Evolutionary conservation across 2,113 vertebrate species (phyloP).

Genomic region (Tetrax tetrax): DNA sequence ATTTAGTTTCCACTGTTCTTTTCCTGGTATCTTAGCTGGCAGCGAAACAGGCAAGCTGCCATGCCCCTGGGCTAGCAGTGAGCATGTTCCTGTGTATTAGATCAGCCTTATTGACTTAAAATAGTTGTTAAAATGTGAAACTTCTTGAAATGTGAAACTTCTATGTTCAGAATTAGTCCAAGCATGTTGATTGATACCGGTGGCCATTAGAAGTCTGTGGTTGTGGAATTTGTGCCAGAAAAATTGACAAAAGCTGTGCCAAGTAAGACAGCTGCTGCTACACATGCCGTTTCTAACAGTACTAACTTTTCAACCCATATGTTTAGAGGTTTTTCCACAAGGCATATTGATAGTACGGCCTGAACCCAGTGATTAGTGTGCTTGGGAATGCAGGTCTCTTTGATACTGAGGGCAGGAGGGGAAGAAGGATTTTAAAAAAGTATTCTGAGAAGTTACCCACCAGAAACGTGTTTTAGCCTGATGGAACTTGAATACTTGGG

Average conservation of each 20-base stretch:
- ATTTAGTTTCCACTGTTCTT: slow-evolving; percentile 59
- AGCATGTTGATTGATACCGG: slow-evolving; percentile 45
- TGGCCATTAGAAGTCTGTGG: slow-evolving; percentile 34
- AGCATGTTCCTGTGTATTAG: slow-evolving; percentile 47
- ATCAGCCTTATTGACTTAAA: slow-evolving; percentile 59
- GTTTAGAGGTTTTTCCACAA: slow-evolving; percentile 49
- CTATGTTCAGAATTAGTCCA: slow-evolving; percentile 63
- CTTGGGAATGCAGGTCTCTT: neutral
- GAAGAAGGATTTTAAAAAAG: neutral
- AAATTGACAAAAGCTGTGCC: slow-evolving; percentile 51
- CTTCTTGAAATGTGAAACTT: slow-evolving; percentile 65
- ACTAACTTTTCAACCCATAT: slow-evolving; percentile 2
- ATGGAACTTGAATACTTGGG: neutral
- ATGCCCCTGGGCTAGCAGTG: neutral
- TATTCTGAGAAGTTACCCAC: neutral
- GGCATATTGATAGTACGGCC: slow-evolving; percentile 1
- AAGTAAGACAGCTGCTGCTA: slow-evolving; percentile 59
- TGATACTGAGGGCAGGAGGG: neutral
- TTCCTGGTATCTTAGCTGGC: slow-evolving; percentile 48
- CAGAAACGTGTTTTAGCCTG: neutral
- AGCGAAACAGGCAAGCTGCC: slow-evolving; percentile 48
- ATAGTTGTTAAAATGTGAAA: slow-evolving; percentile 69
- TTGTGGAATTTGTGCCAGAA: slow-evolving; percentile 48
- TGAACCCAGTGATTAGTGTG: neutral
- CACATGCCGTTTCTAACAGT: slow-evolving; percentile 47